Evolutionary conservation across 2,888 invertebrate genomes (phyloP).

Genomic region (Neria commutata): DNA sequence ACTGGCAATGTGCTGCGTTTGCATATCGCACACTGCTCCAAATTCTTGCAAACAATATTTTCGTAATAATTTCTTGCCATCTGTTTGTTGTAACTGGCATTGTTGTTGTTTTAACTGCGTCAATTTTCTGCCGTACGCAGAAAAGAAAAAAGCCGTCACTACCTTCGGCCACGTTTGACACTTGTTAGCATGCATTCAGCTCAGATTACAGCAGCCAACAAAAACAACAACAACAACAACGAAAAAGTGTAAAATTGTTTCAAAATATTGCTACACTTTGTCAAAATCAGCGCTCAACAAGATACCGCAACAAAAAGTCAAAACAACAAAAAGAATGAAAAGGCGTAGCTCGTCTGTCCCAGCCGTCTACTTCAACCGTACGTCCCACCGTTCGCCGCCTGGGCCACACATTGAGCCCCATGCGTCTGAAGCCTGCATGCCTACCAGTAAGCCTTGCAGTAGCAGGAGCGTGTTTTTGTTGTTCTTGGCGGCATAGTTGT

Average conservation of each 20-base stretch:
- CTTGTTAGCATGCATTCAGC: slow-evolving; percentile 37
- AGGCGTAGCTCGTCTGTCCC: too few species aligned
- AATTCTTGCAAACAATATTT: slow-evolving; percentile 13
- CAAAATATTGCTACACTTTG: slow-evolving; percentile 17
- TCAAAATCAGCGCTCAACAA: slow-evolving; percentile 5
- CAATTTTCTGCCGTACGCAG: not conserved
- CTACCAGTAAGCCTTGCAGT: too few species aligned
- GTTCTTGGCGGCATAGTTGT: too few species aligned
- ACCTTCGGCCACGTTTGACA: slow-evolving; percentile 19
- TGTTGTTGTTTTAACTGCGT: not conserved
- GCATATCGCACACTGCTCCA: not conserved
- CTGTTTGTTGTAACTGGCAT: slow-evolving; percentile 4
- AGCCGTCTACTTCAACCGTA: too few species aligned
- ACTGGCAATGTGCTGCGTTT: not conserved
- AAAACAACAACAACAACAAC: slow-evolving; percentile 1
- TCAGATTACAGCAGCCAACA: slow-evolving; percentile 35
- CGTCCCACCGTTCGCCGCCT: too few species aligned
- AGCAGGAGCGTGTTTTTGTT: too few species aligned
- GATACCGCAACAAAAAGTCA: not conserved
- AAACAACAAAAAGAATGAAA: slow-evolving; percentile 7
- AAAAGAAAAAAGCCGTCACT: not conserved
- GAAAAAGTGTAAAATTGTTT: slow-evolving; percentile 28
- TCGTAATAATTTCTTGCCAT: too few species aligned
- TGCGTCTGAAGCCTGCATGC: too few species aligned
- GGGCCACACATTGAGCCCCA: too few species aligned